A percentile compares a stretch with the other conserved stretches of the same genome.
Conservation (phyloP, 2,113 vertebrate genomes). For the Chauna torquata region DNA sequence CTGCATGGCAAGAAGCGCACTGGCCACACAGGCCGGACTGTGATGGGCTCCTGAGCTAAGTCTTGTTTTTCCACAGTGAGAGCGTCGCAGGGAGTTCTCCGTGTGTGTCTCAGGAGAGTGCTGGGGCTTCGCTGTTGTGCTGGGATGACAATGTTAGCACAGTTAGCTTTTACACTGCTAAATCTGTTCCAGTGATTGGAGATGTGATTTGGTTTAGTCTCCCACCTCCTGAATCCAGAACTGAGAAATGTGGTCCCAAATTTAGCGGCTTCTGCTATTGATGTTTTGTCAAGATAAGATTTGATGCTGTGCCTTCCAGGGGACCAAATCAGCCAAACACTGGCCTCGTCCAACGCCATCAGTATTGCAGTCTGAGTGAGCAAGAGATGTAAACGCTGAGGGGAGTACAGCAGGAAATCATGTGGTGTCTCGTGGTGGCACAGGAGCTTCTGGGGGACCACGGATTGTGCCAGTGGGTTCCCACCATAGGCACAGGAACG, state of each 20-base stretch:
- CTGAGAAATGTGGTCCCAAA: neutral
- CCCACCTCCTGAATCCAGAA: neutral
- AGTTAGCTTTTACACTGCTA: neutral
- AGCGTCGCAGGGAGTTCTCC: neutral
- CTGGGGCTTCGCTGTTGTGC: neutral
- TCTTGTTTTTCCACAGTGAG: accelerated
- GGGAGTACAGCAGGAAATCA: neutral
- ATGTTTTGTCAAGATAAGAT: neutral
- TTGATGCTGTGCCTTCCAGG: neutral
- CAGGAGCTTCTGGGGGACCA: neutral
- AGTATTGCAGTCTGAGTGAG: neutral
- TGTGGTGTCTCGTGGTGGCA: too few relatives aligned
- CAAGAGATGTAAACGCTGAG: neutral
- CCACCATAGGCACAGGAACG: accelerated
- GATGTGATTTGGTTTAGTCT: neutral
- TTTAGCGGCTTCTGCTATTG: neutral
- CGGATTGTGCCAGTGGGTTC: accelerated
- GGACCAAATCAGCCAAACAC: neutral
- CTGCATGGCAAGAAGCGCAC: neutral
- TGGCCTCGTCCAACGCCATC: neutral
- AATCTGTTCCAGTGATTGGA: neutral
- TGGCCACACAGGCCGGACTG: too few relatives aligned
- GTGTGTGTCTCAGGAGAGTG: accelerated
- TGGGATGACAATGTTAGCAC: neutral
- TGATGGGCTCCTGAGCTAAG: neutral